Base-by-base conservation (phyloP, 2,888 invertebrate species). In the Agriopis aurantiaria region DNA sequence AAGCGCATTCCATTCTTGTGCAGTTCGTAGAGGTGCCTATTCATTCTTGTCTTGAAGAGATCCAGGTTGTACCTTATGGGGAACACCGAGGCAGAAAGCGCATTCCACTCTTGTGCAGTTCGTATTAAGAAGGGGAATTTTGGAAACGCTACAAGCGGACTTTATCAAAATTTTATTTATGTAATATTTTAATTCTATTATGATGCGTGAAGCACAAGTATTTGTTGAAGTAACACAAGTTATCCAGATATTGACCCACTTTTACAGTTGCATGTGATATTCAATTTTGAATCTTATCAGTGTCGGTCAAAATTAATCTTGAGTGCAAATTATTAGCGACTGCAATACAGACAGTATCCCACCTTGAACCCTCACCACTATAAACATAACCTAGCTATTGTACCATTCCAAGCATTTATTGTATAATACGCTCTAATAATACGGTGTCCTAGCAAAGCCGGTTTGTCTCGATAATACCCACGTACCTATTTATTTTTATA, bases 391-490 rank as follows among this genome's bases (percentile, higher is more conserved):
- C 82, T 82, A 78, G 78, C 62, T 70, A 51, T 51, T 41, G 12
- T 68, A 57, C 49, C 33, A 33, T 33, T 33, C 33, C 72, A 73
- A 75, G 74, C 68, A 74, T 81, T 74, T 80, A 80, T 84, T 81
- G 85, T 87, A 86, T 86, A 87, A 87, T 88, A 84, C 82, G 82
- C 85, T 88, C 90, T 91, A 93, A 90, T 91, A 92, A 91, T 93
- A 93, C 86, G 82, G 87, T 88, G 91, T 89, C 88, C 90, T 88
- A 83, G 85, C 84, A 82, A 89, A 91, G 90, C 89, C 91, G 91
- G 92, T 88, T 88, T 91, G 92, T 92, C 93, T 92, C 89, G 90
- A 91, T 92, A 92, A 90, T 91, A 91, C 89, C 85, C 88, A 88
- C 85, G 90, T 92, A 77, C 74, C 71, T 75, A 93, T 93, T 93